Base-by-base conservation (phyloP, 2,797 vertebrate genomes). In the Lepus oiostolus region DNA sequence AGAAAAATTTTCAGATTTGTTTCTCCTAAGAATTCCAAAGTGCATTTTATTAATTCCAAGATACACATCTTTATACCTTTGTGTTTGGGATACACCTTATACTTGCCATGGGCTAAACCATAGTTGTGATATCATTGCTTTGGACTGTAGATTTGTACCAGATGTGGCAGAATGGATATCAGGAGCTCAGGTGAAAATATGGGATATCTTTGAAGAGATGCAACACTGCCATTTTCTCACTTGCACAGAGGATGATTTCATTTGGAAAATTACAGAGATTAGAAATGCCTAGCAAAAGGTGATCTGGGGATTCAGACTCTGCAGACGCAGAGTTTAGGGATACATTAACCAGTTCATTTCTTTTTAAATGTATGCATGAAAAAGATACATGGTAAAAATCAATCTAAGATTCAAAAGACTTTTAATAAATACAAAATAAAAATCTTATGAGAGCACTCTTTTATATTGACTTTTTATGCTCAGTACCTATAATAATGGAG, bases 341-440 rank as follows among this genome's bases (percentile, higher is more conserved):
- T 35, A 21, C 24, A 14, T 67, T 42, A 42, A 19, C 28, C 30
- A 80, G 35, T 26, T 54, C 68, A 32, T 89, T 58, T 89, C 42
- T 82, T 86, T 86, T 52, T 47, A 30, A 65, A 54, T 54, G 1
- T 62, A 54, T 35, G 5, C 28, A 38, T 7, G 92, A 81, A 26
- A 87, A 76, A 63, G 35, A 70, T 32, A 62, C 19, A 3, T 70
- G 60, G 30, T 75, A 79, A 35, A 90, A 88, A 77, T 32, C 58
- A 75, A 11, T 28, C 52, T 67, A 28, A 76, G 13, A 75, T 92
- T 35, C 32, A 50, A 74, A 77, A 21, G 54, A 2, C 3, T 12
- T 92, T 92, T 24, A 92, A n/a, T 60, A 74, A 81, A 77, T 30
- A 62, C 9, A 80, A 89, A 88, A 63, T 85, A 68, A 82, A 84